Evolutionary conservation across 2,888 invertebrate species (phyloP).

Genomic region (Platerodrilus igneus): DNA sequence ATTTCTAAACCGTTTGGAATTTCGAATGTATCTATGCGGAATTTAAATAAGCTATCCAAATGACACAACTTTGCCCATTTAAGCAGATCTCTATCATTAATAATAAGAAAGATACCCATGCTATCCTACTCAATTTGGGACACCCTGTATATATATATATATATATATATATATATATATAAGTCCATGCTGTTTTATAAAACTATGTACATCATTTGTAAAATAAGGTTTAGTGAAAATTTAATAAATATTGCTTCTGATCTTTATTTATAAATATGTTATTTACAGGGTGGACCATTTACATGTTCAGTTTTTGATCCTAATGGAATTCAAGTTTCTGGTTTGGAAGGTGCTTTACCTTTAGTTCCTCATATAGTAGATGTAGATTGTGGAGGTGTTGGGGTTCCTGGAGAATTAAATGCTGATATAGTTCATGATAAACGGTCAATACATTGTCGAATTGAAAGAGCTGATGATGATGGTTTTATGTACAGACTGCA

Average conservation of each 20-base stretch:
- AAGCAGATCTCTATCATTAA: no score
- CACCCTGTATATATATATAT: no score
- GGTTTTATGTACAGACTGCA: constrained; percentile 66
- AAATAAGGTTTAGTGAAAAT: background rate
- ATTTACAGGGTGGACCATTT: constrained; percentile 83
- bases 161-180: no score
- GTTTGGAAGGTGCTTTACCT: constrained; percentile 78
- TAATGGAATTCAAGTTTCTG: constrained; percentile 77
- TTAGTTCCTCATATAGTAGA: constrained; percentile 84
- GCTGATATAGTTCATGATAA: constrained; percentile 90
- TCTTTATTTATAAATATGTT: constrained; percentile 8
- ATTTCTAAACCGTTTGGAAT: no score
- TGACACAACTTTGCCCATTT: no score
- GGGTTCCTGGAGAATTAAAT: constrained; percentile 81
- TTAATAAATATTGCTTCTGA: constrained; percentile 4
- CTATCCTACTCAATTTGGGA: no score
- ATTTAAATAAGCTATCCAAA: no score
- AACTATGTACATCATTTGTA: no score
- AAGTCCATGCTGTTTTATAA: no score
- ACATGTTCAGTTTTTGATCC: constrained; percentile 95
- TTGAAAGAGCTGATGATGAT: constrained; percentile 70
- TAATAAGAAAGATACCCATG: no score
- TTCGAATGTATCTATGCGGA: no score
- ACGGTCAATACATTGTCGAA: constrained; percentile 75
- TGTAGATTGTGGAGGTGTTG: constrained; percentile 64